phyloP scores from a whole-genome alignment of 1,140 invertebrate species.

The Leptestheria dahalacensis region DNA sequence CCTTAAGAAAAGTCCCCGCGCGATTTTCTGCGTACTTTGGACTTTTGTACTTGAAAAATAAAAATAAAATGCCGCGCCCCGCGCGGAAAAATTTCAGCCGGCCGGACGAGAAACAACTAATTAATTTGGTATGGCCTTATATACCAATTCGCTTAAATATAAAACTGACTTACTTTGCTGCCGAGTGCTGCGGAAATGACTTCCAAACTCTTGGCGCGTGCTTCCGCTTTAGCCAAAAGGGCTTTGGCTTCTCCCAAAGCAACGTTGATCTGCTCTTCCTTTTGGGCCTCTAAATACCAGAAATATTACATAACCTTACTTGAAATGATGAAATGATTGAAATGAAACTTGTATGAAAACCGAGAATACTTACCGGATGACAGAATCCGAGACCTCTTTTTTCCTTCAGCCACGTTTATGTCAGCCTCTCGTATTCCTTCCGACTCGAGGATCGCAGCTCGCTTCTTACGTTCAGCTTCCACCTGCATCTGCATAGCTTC shows the following conservation, averaged over 20 bases:
- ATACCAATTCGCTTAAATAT: no score
- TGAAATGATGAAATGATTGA: neutral
- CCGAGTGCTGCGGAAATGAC: conserved; percentile 52
- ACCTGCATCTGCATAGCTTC: conserved; percentile 99
- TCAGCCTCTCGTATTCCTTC: conserved; percentile 88
- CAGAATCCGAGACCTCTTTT: conserved; percentile 76
- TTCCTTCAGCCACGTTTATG: conserved; percentile 95
- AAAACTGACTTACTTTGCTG: conserved; percentile 29
- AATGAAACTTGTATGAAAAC: neutral
- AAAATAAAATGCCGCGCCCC: no score
- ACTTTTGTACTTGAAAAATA: no score
- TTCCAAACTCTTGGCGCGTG: conserved; percentile 59
- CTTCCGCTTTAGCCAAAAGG: conserved; percentile 66
- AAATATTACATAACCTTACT: no score
- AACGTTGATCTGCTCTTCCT: conserved; percentile 73
- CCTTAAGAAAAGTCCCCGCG: no score
- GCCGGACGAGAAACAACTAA: no score
- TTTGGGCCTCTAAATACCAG: conserved; percentile 50
- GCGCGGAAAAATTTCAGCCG: no score
- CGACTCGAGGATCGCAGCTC: conserved; percentile 91
- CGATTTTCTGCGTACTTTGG: no score
- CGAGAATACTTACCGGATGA: conserved; percentile 52
- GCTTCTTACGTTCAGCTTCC: conserved; percentile 90
- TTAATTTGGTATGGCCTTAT: no score
- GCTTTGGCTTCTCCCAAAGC: conserved; percentile 75